Base-by-base conservation (phyloP, 2,113 vertebrate species). In the Otus sunia region DNA sequence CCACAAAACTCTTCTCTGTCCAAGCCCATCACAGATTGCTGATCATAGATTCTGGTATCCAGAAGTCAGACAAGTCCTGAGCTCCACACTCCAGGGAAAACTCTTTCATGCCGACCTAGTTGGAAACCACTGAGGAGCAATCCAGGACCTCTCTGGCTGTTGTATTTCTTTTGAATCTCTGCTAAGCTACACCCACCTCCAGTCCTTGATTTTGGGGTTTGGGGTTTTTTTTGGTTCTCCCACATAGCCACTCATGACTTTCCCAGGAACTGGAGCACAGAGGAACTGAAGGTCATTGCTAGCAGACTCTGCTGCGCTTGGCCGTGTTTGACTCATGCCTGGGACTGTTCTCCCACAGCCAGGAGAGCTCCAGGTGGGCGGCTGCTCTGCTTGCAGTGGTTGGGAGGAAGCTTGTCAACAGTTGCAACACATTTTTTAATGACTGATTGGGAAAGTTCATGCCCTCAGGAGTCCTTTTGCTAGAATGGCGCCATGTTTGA, bases 401-500 rank as follows among this genome's bases (percentile, higher is more conserved):
- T 27, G 43, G 67, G 58, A 74, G 47, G 68, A 60, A 86, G 68
- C 18, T 84, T 12, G 3, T 63, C 8, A 45, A 49, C 37, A 34
- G 39, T n/a, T 86, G 11, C 52, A 63, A 71, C 27, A 32, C 21
- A 2, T 39, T 86, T 78, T 78, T 58, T 25, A 49, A 21, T 63
- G 58, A 36, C 34, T 88, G 62, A 18, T 56, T 0, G 5, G 88
- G 75, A 43, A 91, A 56, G 72, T 69, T 94, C 36, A 3, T 77
- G 72, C 55, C 94, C 92, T 92, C 55, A 8, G 90, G 92, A 89
- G 43, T 6, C 50, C 43, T 72, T 86, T 41, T 19, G 49, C 43
- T 47, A 0, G 1, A 30, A 25, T 12, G n/a, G 19, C 76, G 45
- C 0, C 0, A 9, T 10, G 32, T 6, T 29, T 10, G 67, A 6